Base-by-base conservation (phyloP, 2,113 vertebrate genomes). In the Mixornis gularis region DNA sequence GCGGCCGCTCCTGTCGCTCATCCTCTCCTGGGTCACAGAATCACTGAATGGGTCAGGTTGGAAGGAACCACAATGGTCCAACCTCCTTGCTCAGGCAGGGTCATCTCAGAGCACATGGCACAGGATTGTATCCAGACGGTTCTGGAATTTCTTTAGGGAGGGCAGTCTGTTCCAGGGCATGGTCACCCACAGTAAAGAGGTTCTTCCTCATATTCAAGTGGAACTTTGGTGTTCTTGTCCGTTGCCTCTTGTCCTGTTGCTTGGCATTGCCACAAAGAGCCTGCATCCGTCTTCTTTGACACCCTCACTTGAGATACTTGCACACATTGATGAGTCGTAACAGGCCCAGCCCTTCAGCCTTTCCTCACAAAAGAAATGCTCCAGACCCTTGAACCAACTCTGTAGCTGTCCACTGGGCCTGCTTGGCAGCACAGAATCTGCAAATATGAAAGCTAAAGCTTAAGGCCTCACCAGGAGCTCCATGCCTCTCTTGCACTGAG, bases 1-100 rank as follows among this genome's bases (percentile, higher is more conserved):
- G 12, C 6, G 3, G 6, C 2, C 3, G 24, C 25, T 17, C 6
- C 32, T 27, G 18, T 7, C 14, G 2, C 12, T 4, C 3, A 1
- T 8, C 32, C 17, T 12, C 11, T 38, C 10, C 38, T 9, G 12
- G 19, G 30, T 63, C 30, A 12, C 25, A 17, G 40, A 25, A 12
- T 14, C 22, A 27, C 43, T 4, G 18, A 6, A 43, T 17, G 27
- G 43, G 12, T 59, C 68, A 4, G 13, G 3, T 13, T 20, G 22
- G 19, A 52, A 52, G 24, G 38, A n/a, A 52, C 24, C 24, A 1
- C 38, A 10, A 2, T 25, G 27, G 7, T 30, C 16, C 68, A n/a
- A 1, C 5, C 27, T 20, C 8, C 10, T 7, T 66, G 24, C 38
- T 66, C 7, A 4, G 2, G n/a, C 38, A 21, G 13, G 38, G 27